Percentiles rank a stretch among this genome's conserved stretches.
Evolutionary conservation across 2,888 invertebrate species (phyloP).

Genomic region (Phaedon cochleariae): DNA sequence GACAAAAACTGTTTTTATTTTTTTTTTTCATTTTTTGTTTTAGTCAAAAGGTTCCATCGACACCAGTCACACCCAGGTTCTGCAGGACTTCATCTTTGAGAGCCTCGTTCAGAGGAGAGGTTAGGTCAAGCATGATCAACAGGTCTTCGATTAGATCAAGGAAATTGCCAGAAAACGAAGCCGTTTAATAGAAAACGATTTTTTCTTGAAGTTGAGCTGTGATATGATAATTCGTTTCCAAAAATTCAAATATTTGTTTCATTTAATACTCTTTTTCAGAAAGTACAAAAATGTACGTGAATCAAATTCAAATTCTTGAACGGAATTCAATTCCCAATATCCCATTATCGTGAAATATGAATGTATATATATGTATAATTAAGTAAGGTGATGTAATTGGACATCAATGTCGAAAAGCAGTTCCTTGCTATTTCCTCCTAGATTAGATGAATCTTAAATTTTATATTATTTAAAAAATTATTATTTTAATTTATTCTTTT

Average conservation of each 20-base stretch:
- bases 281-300: too few relatives aligned
- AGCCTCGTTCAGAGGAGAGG: conserved; percentile 71
- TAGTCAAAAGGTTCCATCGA: conserved; percentile 44
- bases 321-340: neutral
- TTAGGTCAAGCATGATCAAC: conserved; percentile 69
- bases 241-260: neutral
- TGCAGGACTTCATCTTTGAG: conserved; percentile 52
- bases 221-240: neutral
- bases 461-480: neutral
- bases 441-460: too few relatives aligned
- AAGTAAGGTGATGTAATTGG: too few relatives aligned
- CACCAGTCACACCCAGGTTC: conserved; percentile 42
- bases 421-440: too few relatives aligned
- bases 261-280: too few relatives aligned
- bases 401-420: too few relatives aligned
- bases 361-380: too few relatives aligned
- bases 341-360: too few relatives aligned
- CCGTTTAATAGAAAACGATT: conserved; percentile 31
- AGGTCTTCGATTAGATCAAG: conserved; percentile 65
- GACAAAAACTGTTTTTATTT: conserved; percentile 8
- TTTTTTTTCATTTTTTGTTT: conserved; percentile 26
- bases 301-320: neutral
- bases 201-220: neutral
- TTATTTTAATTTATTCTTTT: neutral
- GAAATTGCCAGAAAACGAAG: conserved; percentile 54